A percentile compares a stretch with the other conserved stretches of the same genome.
These are phyloP conservation scores for Haliclystus octoradiatus DNA, from an alignment of 30 jellyfish, hydroid and myxozoan species.

Conservation along the genomic window DNA sequence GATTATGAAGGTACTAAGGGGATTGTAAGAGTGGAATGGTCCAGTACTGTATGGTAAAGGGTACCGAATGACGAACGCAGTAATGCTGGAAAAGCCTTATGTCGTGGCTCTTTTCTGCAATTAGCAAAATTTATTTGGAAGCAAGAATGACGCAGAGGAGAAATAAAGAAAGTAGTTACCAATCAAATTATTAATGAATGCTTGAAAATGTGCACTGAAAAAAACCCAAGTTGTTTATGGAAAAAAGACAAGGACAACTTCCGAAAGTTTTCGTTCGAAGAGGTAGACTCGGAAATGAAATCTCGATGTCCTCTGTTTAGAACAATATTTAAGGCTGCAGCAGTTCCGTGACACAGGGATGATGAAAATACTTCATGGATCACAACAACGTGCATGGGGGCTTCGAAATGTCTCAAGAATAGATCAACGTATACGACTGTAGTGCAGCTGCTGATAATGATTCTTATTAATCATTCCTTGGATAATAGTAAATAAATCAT, in stretches of 20 bases:
- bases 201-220: background rate
- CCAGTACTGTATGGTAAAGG: background rate
- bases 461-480: conserved; percentile 11
- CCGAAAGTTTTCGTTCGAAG: conserved; percentile 5
- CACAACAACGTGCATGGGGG: conserved; percentile 3
- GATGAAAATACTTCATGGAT: conserved; percentile 6
- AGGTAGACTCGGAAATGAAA: conserved; percentile 7
- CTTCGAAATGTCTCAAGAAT: conserved; percentile 1
- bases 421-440: conserved; percentile 7
- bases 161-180: background rate
- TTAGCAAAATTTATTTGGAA: conserved; percentile 5
- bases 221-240: conserved; percentile 7
- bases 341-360: background rate
- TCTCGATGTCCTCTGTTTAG: conserved; percentile 3
- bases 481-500: conserved; percentile 1
- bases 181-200: conserved; percentile 6
- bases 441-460: conserved; percentile 2
- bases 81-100: background rate
- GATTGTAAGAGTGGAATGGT: background rate
- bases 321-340: conserved; percentile 12
- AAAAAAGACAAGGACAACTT: background rate
- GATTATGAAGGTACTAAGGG: too few relatives aligned
- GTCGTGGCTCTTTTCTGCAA: background rate
- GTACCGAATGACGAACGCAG: background rate
- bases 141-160: conserved; percentile 4